Evolutionary conservation across 23 tunicate genomes (phyloP).

Genomic region (Trididemnum clinides): DNA sequence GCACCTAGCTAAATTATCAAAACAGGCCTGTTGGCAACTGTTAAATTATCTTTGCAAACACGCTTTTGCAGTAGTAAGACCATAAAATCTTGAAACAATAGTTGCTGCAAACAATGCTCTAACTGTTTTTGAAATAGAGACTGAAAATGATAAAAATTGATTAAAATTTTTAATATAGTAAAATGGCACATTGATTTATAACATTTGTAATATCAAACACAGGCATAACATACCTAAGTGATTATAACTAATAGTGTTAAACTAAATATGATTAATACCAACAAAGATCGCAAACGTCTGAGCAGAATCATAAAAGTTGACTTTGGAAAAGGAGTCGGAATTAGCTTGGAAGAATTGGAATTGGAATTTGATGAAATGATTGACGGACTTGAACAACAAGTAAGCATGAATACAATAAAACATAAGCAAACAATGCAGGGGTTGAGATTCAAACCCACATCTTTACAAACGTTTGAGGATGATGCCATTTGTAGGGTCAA

Average conservation of each 20-base stretch:
- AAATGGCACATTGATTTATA: too few relatives aligned
- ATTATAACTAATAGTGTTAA: neutral
- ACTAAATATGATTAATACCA: neutral
- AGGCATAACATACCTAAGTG: too few relatives aligned
- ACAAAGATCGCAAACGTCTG: conserved; percentile 26
- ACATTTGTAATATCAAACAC: too few relatives aligned
- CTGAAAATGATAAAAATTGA: too few relatives aligned
- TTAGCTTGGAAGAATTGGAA: conserved; percentile 38
- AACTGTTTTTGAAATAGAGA: too few relatives aligned
- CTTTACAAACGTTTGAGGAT: neutral
- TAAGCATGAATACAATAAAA: conserved; percentile 15
- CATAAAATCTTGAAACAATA: too few relatives aligned
- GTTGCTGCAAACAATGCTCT: too few relatives aligned
- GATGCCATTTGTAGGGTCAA: neutral
- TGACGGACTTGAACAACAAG: conserved; percentile 43
- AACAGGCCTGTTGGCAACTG: too few relatives aligned
- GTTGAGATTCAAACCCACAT: neutral
- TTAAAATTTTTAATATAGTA: too few relatives aligned
- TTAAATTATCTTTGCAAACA: too few relatives aligned
- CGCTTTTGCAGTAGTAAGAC: too few relatives aligned
- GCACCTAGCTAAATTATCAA: too few relatives aligned
- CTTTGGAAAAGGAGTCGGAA: conserved; percentile 51
- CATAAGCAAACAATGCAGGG: neutral
- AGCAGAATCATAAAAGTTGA: conserved; percentile 36
- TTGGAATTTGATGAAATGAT: conserved; percentile 64